A percentile compares a stretch with the other conserved stretches of the same genome.
Evolutionary conservation across 2,888 invertebrate species (phyloP).

Genomic region (Diloba caeruleocephala): DNA sequence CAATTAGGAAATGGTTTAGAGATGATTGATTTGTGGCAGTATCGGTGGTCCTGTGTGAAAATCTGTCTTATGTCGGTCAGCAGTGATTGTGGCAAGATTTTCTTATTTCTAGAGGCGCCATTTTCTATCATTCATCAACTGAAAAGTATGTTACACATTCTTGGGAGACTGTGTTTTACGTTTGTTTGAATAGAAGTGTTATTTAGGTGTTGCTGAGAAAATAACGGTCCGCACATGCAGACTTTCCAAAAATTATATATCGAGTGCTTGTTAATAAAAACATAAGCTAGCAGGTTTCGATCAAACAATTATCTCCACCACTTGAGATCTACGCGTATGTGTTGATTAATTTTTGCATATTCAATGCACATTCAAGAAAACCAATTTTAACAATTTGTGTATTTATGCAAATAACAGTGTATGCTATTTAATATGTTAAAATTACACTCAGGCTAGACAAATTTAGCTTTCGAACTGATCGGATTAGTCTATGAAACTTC

Average conservation of each 20-base stretch:
- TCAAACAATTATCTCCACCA: conserved; percentile 46
- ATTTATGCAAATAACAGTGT: conserved; percentile 7
- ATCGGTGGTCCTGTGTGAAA: conserved; percentile 5
- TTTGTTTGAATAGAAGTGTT: conserved; percentile 34
- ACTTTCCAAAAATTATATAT: conserved; percentile 54
- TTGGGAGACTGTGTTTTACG: conserved; percentile 9
- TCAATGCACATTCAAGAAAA: conserved; percentile 4
- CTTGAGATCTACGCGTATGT: conserved; percentile 22
- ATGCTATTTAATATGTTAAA: conserved; percentile 4
- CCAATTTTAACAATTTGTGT: conserved; percentile 16
- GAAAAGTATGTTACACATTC: conserved; percentile 12
- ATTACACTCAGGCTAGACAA: neutral
- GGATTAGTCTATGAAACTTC: conserved; percentile 7
- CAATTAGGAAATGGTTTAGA: neutral
- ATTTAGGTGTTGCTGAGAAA: conserved; percentile 32
- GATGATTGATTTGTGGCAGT: conserved; percentile 24
- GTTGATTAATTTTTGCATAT: conserved; percentile 22
- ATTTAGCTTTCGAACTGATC: conserved; percentile 20
- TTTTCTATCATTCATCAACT: conserved; percentile 14
- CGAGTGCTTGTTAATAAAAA: conserved; percentile 47
- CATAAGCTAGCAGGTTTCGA: conserved; percentile 45
- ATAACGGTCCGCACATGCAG: conserved; percentile 47
- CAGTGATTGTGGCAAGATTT: conserved; percentile 20
- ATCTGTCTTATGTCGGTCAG: neutral
- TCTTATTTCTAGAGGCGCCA: conserved; percentile 25